These are phyloP conservation scores for Acrossocheilus wenchowensis DNA, from an alignment of 2,797 vertebrate species.

Conservation along the genomic window DNA sequence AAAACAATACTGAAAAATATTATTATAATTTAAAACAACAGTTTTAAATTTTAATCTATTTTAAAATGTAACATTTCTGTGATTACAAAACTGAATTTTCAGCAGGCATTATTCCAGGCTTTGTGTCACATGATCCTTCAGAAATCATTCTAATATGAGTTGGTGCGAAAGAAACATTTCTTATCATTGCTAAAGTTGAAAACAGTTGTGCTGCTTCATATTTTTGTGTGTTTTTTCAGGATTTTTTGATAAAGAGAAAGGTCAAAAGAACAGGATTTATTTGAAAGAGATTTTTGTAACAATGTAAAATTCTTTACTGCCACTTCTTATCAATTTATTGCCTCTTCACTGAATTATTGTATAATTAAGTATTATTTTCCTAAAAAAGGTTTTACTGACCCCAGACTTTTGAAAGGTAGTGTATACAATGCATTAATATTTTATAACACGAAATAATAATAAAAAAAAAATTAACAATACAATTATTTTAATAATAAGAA, in stretches of 20 bases:
- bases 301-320: neutral
- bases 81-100: neutral
- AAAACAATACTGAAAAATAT: neutral
- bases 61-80: neutral
- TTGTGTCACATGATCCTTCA: neutral
- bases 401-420: neutral
- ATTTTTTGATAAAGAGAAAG: neutral
- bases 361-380: neutral
- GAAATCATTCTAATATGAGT: neutral
- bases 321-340: neutral
- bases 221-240: neutral
- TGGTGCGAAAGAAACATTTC: neutral
- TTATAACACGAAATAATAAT: neutral
- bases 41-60: neutral
- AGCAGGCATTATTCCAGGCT: neutral
- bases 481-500: neutral
- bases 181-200: neutral
- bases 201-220: neutral
- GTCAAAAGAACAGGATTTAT: neutral
- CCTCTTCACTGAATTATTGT: neutral
- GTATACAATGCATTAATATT: neutral
- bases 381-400: neutral
- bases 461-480: neutral
- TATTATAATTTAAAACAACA: neutral
- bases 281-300: neutral